Percentiles rank a stretch among this genome's conserved stretches.
Conservation (phyloP, 2,113 vertebrate genomes). For the Microcebus ravelobensis region DNA sequence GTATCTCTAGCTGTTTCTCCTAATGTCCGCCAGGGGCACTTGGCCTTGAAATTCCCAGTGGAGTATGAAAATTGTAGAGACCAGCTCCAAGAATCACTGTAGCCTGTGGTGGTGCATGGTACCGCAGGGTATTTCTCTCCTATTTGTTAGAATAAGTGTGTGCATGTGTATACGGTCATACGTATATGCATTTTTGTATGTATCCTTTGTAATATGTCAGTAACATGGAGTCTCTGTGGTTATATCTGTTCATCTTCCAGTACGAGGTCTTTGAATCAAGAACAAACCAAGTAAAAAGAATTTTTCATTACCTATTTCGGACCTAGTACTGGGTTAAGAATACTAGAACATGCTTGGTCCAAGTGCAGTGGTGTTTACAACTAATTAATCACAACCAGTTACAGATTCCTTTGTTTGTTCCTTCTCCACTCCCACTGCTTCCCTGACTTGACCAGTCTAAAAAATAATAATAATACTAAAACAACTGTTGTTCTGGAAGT, state of each 20-base stretch:
- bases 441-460: too few species aligned
- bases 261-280: slow-evolving; percentile 4
- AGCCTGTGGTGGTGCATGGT: slow-evolving; percentile 49
- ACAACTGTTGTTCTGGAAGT: slow-evolving; percentile 16
- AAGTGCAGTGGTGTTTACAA: too few species aligned
- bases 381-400: too few species aligned
- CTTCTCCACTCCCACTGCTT: too few species aligned
- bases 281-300: slow-evolving; percentile 38
- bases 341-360: not conserved
- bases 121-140: not conserved
- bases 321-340: slow-evolving; percentile 3
- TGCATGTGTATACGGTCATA: not conserved
- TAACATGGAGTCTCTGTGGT: not conserved
- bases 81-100: slow-evolving; percentile 33
- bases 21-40: slow-evolving; percentile 37
- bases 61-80: slow-evolving; percentile 60
- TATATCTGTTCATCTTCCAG: slow-evolving; percentile 13
- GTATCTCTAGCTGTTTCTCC: slow-evolving; percentile 36
- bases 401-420: too few species aligned
- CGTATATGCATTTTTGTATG: not conserved
- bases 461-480: not conserved
- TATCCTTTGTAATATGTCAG: slow-evolving; percentile 15
- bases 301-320: slow-evolving; percentile 24
- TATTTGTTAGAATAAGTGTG: not conserved
- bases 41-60: slow-evolving; percentile 58